Percentiles rank a stretch among this genome's conserved stretches.
Conservation (phyloP, 2,797 vertebrate genomes). For the Cyprinodon diabolis region DNA sequence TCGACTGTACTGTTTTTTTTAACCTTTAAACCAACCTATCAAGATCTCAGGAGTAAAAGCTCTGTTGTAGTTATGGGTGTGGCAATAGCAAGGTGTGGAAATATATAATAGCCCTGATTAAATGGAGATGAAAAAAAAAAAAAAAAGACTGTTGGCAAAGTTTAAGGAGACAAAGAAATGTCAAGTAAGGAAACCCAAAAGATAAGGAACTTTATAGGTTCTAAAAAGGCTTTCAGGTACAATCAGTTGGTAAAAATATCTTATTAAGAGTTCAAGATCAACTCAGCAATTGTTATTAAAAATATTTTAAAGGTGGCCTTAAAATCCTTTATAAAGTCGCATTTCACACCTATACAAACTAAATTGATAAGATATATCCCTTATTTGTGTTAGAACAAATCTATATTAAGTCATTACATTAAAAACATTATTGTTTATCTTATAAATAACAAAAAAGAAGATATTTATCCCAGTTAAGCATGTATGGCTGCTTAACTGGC, state of each 20-base stretch:
- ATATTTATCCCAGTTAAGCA: constrained; percentile 30
- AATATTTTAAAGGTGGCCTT: constrained; percentile 21
- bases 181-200: constrained; percentile 16
- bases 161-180: constrained; percentile 31
- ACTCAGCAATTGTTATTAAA: constrained; percentile 19
- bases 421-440: constrained; percentile 14
- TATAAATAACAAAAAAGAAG: constrained; percentile 17
- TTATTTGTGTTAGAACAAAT: not conserved
- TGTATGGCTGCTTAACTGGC: constrained; percentile 11
- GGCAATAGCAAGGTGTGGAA: constrained; percentile 50
- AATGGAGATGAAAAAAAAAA: constrained; percentile 15
- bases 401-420: not conserved
- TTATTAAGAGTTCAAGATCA: constrained; percentile 9
- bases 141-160: constrained; percentile 19
- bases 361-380: not conserved
- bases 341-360: not conserved
- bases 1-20: too few relatives aligned
- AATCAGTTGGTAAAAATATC: constrained; percentile 7
- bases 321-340: not conserved
- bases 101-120: constrained; percentile 38
- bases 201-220: not conserved
- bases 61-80: constrained; percentile 24
- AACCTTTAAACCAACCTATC: constrained; percentile 27
- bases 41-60: constrained; percentile 22
- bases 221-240: not conserved